Evolutionary conservation across 2,113 vertebrate species (phyloP), one percentile per base, ranked within the genome.

Genomic region (Amphiprion percula): DNA sequence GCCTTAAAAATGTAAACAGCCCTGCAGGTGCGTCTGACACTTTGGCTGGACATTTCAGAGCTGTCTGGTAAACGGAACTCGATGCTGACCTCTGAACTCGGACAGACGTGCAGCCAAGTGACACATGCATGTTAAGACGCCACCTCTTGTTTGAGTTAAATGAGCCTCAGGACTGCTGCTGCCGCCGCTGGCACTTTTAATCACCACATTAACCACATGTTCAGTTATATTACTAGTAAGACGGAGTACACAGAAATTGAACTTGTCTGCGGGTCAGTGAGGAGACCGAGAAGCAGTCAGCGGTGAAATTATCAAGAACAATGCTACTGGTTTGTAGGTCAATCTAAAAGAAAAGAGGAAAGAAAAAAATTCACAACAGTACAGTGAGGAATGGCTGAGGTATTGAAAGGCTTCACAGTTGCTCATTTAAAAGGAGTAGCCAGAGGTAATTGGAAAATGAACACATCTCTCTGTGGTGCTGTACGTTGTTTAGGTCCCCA

Each of bases 401-500:
- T 47, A 56, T 9, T 58, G 52, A 79, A 59, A 62, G 68, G 55
- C 66, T 69, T 65, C 63, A 47, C 46, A 66, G 63, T 54, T 21
- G 56, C 68, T 70, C 46, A 71, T 82, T 88, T 74, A 49, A 68
- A 74, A 77, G 37, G 41, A 79, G 56, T 24, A 47, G 56, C 68
- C 16, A 11, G 33, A 76, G 80, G 79, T 84, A 84, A 87, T 46
- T 82, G 85, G 75, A 75, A 83, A 83, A 86, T 73, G 60, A 86
- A 80, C 62, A 69, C 60, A 37, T 62, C 70, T 63, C 69, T 83
- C 71, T 37, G 7, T 10, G 24, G 46, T 15, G 50, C 67, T 68
- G 72, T 62, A 37, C 28, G 69, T 70, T 68, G 68, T 62, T 24
- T 16, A 77, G 55, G 74, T 82, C 75, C 66, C 86, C 33, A 37